phyloP scores from a whole-genome alignment of 2,888 invertebrate genomes.

The Pseudococcus longispinus region DNA sequence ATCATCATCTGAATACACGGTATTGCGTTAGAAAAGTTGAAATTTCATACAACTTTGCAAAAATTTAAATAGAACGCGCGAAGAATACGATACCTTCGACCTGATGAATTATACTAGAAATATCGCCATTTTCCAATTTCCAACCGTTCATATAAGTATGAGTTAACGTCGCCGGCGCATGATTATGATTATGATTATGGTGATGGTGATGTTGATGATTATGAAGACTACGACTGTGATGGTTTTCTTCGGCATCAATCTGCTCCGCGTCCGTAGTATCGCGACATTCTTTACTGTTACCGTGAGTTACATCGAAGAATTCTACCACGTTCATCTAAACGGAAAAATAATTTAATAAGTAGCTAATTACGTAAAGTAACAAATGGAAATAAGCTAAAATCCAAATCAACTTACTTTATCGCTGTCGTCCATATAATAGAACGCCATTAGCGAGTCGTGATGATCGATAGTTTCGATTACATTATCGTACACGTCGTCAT shows the following conservation, averaged over 20 bases:
- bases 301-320: slow-evolving; percentile 84
- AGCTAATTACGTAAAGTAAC: no score
- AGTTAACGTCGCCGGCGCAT: background rate
- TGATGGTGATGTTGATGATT: background rate
- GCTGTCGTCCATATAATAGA: slow-evolving; percentile 88
- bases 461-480: slow-evolving; percentile 73
- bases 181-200: background rate
- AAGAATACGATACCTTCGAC: background rate
- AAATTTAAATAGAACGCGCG: no score
- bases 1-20: background rate
- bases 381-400: background rate
- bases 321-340: slow-evolving; percentile 82
- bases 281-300: background rate
- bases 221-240: background rate
- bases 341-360: slow-evolving; percentile 58
- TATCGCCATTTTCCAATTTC: background rate
- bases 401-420: slow-evolving; percentile 71
- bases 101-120: background rate
- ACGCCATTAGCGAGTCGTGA: slow-evolving; percentile 88
- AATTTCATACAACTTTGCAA: background rate
- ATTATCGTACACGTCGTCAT: slow-evolving; percentile 67
- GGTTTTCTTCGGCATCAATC: background rate
- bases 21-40: background rate
- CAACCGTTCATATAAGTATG: background rate
- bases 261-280: background rate